These are phyloP conservation scores for Streptopelia turtur DNA, from an alignment of 2,797 vertebrate species.

Conservation along the genomic window DNA sequence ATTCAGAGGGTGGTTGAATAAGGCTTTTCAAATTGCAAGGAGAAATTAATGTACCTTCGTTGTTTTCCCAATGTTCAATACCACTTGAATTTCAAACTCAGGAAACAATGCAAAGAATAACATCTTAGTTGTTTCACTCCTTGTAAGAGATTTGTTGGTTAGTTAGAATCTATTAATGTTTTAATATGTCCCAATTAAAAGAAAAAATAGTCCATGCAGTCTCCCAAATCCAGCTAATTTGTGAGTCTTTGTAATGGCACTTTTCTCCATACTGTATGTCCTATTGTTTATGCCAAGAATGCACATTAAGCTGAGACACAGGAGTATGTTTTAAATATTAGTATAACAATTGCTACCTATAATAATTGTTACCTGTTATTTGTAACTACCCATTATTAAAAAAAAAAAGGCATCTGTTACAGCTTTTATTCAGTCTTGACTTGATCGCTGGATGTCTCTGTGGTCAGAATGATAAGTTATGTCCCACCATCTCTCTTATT, in stretches of 20 bases:
- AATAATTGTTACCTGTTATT: not conserved
- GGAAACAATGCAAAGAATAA: not conserved
- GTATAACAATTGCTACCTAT: not conserved
- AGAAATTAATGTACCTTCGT: not conserved
- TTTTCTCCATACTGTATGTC: not conserved
- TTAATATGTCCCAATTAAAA: not conserved
- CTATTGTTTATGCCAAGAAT: not conserved
- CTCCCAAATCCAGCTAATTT: not conserved
- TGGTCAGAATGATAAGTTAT: not conserved
- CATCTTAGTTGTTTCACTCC: not conserved
- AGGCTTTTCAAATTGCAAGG: not conserved
- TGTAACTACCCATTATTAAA: not conserved
- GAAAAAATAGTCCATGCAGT: not conserved
- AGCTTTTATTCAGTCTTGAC: not conserved
- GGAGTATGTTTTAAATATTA: not conserved
- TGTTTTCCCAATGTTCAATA: not conserved
- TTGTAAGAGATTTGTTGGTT: not conserved
- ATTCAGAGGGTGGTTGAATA: not conserved
- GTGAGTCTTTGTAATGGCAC: not conserved
- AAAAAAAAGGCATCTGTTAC: not conserved
- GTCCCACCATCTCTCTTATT: not conserved
- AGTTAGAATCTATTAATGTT: not conserved
- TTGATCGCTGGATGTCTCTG: not conserved
- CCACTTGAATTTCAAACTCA: not conserved
- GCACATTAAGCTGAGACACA: not conserved